Evolutionary conservation across 2,797 vertebrate genomes (phyloP).

Genomic region (Urosaurus nigricauda): DNA sequence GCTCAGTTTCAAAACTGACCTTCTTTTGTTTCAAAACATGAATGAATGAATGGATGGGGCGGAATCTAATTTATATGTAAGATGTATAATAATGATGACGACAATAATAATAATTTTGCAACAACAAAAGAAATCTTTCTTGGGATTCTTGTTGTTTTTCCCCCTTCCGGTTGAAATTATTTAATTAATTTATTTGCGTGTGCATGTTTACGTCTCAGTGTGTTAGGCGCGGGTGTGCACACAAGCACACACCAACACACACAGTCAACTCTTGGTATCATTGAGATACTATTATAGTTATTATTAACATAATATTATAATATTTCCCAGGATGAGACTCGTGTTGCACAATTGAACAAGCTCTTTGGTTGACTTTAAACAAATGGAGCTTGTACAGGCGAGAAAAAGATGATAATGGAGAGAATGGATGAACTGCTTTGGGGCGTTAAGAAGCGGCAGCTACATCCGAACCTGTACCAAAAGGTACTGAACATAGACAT

Average conservation of each 20-base stretch:
- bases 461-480: conserved; percentile 48
- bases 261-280: conserved; percentile 52
- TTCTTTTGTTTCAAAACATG: conserved; percentile 67
- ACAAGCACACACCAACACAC: neutral
- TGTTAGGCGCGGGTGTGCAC: no score
- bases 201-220: neutral
- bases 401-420: conserved; percentile 7
- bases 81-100: conserved; percentile 73
- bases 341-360: conserved; percentile 58
- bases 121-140: conserved; percentile 51
- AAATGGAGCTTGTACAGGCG: conserved; percentile 52
- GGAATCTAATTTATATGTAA: conserved; percentile 83
- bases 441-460: conserved; percentile 45
- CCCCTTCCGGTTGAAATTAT: conserved; percentile 74
- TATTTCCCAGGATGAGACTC: conserved; percentile 75
- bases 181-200: conserved; percentile 76
- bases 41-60: conserved; percentile 62
- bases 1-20: conserved; percentile 70
- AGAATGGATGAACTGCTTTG: conserved; percentile 35
- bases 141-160: conserved; percentile 56
- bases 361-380: conserved; percentile 55
- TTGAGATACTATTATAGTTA: conserved; percentile 55
- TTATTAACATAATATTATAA: conserved; percentile 63
- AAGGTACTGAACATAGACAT: conserved; percentile 14
- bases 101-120: conserved; percentile 75